Evolutionary conservation across 1,140 invertebrate species (phyloP).

Genomic region (Papilio polytes): DNA sequence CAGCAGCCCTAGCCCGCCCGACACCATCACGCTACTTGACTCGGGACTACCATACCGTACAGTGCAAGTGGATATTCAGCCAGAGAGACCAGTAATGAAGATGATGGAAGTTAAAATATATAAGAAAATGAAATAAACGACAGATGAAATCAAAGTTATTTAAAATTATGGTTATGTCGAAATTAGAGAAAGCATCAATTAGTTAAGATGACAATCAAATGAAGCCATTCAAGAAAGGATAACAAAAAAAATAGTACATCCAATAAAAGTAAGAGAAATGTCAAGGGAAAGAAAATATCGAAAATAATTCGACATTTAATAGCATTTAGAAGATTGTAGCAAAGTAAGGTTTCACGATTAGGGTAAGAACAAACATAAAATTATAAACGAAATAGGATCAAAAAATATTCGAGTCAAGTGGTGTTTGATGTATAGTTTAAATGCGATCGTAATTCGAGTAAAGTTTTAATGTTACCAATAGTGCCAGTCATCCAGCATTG

Average conservation of each 20-base stretch:
- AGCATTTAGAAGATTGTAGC: no score
- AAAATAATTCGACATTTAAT: no score
- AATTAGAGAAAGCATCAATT: not conserved
- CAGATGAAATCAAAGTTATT: constrained; percentile 20
- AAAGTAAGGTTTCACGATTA: not conserved
- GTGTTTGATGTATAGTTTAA: constrained; percentile 57
- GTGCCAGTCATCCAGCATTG: constrained; percentile 78
- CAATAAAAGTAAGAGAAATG: no score
- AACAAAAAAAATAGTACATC: not conserved
- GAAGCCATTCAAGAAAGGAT: constrained; percentile 7
- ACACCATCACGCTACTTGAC: constrained; percentile 86
- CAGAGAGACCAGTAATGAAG: not conserved
- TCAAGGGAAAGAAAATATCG: no score
- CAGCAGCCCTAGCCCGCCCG: constrained; percentile 85
- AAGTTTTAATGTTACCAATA: constrained; percentile 69
- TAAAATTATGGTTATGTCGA: not conserved
- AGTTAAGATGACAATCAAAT: constrained; percentile 6
- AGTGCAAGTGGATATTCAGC: not conserved
- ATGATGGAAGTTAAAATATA: not conserved
- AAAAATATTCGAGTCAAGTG: constrained; percentile 63
- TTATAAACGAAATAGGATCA: constrained; percentile 28
- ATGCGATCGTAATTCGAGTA: constrained; percentile 53
- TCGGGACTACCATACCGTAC: constrained; percentile 80
- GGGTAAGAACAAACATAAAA: not conserved
- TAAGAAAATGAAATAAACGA: not conserved